Base-by-base conservation (phyloP, 2,113 vertebrate genomes). In the Melanotaenia duboulayi region DNA sequence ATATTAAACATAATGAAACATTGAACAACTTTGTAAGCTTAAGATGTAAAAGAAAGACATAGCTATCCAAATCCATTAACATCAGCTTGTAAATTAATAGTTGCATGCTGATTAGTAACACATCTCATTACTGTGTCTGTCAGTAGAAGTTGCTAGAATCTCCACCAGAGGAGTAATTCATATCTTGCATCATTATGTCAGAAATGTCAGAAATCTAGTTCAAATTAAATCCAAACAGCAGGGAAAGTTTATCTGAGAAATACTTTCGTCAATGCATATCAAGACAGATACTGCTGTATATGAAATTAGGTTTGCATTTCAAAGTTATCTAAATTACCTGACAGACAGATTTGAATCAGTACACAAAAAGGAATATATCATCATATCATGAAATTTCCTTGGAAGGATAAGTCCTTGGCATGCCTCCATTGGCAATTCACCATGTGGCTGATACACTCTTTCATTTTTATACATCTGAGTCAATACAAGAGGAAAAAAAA, bases 401-500 rank as follows among this genome's bases (percentile, higher is more conserved):
- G 44, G 16, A 42, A 4, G 24, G 37, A 22, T 16, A 50, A 54
- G 25, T 65, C 65, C 12, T 11, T 7, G 44, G 7, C 44, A 13
- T 28, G 8, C 9, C 32, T 50, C 16, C 1, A 1, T 2, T 61
- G 60, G 39, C 20, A 4, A 19, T 52, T 67, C 24, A 56, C n/a
- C 0, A 9, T 60, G 40, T 58, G 42, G 1, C 23, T 55, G 17
- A 10, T 42, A 13, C 28, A 37, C 44, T 11, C 0, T 19, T 2
- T 0, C 40, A 20, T 61, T n/a, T 70, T 78, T 69, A 35, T 16
- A 57, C 56, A 76, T 69, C 67, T 39, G 54, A 1, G 1, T 10
- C 64, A 63, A 67, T 46, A 20, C 37, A n/a, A 4, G 9, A 32
- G 17, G 16, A 17, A 48, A 74, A 78, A 67, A 74, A 78, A 67